Evolutionary conservation across 64 coral and sea anemone species (phyloP), one percentile per base, ranked within the genome.

Genomic region (Dendrophyllia cribrosa): DNA sequence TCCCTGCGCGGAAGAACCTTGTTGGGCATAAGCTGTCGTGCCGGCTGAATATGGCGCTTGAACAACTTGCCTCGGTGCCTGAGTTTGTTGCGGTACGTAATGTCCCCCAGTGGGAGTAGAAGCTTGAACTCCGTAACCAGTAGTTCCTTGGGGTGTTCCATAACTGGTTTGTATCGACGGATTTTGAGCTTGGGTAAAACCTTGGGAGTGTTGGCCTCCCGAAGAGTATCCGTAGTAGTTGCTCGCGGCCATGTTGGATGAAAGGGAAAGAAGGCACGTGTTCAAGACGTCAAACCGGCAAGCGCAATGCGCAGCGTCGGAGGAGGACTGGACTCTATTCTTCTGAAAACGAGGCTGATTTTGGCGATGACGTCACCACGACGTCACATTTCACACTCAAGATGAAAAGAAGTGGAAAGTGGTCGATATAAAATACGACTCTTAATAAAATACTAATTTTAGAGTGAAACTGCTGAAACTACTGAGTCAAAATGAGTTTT

Each of bases 201-300:
- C 97, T 80, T 99, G 97, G 9, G 97, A 96, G 71, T 95, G 94
- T 72, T 99, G 97, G 71, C 85, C 97, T 83, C 94, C 97, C 70
- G 97, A 93, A 93, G 97, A 87, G 87, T 99, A 99, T 71, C 94
- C 97, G 85, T 90, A 90, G 65, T 99, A 99, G 50, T 95, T 99
- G 79, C 94, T 99, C 17, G 94, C 84, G 67, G 94, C 97, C 97
- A 99, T 99, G 72, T 91, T 96, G 96, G 79, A 74, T 73, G 70
- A 77, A 91, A 86, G 71, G 34, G 60, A 75, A 75, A 77, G 74
- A 94, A 91, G 88, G 91, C 95, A 97, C 95, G 95, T 96, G 95
- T 59, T 78, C 55, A 68, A 71, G 63, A 10, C 66, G 84, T 58
- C 66, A 86, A 86, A 25, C 66, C 43, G 80, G 34, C 47, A 80